Base-by-base conservation (phyloP, 1,140 invertebrate genomes). In the Plectus sambesii region DNA sequence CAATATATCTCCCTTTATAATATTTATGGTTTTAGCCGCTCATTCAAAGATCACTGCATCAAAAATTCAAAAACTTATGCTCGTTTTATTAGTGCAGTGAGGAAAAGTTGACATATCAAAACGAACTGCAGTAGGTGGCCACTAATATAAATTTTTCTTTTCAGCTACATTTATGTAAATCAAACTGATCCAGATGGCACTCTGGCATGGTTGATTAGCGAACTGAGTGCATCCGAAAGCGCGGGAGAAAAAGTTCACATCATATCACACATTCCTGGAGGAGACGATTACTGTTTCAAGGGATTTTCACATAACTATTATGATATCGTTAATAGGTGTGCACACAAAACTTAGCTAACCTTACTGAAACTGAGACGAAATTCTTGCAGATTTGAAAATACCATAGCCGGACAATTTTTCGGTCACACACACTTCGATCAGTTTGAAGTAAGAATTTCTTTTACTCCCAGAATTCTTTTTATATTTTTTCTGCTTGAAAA, bases 221-320 rank as follows among this genome's bases (percentile, higher is more conserved):
- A 92, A 66, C 70, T 97, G 1, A 86, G 90, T 69, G 81, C 82
- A 22, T 87, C 90, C 0, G 90, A 97, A 72, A 81, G 86, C 61
- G 86, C 82, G 49, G 80, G 81, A 5, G 89, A 96, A 72, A 90
- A 92, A 73, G 90, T 96, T 4, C 90, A 97, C 62, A 83, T 98
- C 5, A 85, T 98, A 37, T 88, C 88, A 1, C 93, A 98, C 62
- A 94, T 97, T 58, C 88, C 88, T 0, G 89, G 90, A 0, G 89
- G 89, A 5, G 73, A 75, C 12, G 59, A 72, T 3, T 77, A 79
- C 42, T 82, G 83, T 58, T 74, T 78, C 33, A 70, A 75, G 17
- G 58, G 69, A 22, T 77, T 72, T 70, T 74, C 71, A 48, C 65
- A 66, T 55, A 74, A 76, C 52, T 76, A 73, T 51, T 69, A 72